Conservation (phyloP, 2,113 vertebrate species). For the Irena cyanogastra region DNA sequence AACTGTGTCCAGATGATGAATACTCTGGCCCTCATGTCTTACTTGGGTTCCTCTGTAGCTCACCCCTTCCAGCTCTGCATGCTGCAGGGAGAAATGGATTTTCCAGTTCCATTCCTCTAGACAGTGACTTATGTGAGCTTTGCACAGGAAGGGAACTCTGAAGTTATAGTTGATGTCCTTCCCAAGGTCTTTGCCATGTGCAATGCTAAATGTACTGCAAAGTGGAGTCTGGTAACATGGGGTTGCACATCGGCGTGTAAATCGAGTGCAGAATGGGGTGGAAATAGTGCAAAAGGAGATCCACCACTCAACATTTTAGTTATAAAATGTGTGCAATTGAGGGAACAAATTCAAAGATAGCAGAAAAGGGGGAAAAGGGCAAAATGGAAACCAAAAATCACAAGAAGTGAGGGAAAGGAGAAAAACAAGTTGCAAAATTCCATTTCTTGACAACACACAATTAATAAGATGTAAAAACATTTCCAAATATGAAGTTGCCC, state of each 20-base stretch:
- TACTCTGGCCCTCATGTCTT: not conserved
- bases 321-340: not conserved
- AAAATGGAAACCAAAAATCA: not conserved
- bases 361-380: not conserved
- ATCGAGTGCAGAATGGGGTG: not conserved
- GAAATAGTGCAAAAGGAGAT: not conserved
- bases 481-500: not conserved
- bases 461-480: not conserved
- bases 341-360: not conserved
- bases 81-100: not conserved
- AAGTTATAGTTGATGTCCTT: not conserved
- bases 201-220: fast-evolving
- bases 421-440: not conserved
- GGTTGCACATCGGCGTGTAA: not conserved
- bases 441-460: not conserved
- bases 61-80: not conserved
- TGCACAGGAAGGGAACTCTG: not conserved
- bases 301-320: not conserved
- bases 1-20: not conserved
- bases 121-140: not conserved
- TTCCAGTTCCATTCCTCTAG: not conserved
- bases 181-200: not conserved
- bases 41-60: not conserved
- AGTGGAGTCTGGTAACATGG: fast-evolving
- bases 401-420: not conserved